A percentile compares a stretch with the other conserved stretches of the same genome.
phyloP scores from a whole-genome alignment of 2,113 vertebrate genomes.

The Caracal caracal region DNA sequence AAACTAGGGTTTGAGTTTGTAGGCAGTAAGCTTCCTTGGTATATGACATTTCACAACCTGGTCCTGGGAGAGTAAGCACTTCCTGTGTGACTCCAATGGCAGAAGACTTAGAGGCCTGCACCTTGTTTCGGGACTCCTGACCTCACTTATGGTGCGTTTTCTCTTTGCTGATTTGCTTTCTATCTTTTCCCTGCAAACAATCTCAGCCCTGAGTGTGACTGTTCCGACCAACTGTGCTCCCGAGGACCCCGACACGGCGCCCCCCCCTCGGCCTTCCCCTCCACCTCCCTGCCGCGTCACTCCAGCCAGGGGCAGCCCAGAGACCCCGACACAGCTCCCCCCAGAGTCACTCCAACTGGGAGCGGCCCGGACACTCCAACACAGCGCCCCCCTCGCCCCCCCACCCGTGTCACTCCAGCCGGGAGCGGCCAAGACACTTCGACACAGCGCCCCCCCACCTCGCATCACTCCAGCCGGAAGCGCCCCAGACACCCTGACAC shows the following conservation, averaged over 20 bases:
- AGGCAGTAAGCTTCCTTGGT: neutral
- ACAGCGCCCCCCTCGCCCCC: neutral
- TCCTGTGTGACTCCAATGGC: neutral
- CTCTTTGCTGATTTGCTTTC: neutral
- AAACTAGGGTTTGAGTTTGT: neutral
- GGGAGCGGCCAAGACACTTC: too few relatives aligned
- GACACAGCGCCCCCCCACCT: neutral
- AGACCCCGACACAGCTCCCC: neutral
- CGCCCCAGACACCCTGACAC: too few relatives aligned
- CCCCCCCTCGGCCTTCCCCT: too few relatives aligned
- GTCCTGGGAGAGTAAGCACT: neutral
- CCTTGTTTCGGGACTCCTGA: neutral
- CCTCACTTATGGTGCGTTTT: neutral
- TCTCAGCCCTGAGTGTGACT: neutral
- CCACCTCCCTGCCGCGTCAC: too few relatives aligned
- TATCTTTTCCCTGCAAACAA: neutral
- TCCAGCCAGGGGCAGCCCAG: too few relatives aligned
- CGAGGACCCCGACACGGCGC: neutral
- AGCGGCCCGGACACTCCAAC: neutral
- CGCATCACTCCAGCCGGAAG: too few relatives aligned
- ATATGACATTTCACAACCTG: neutral
- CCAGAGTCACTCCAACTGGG: neutral
- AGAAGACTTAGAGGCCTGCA: neutral
- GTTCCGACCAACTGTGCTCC: too few relatives aligned
- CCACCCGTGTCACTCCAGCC: too few relatives aligned